These are phyloP conservation scores for Colossoma macropomum DNA, from an alignment of 2,113 vertebrate species.

Conservation along the genomic window DNA sequence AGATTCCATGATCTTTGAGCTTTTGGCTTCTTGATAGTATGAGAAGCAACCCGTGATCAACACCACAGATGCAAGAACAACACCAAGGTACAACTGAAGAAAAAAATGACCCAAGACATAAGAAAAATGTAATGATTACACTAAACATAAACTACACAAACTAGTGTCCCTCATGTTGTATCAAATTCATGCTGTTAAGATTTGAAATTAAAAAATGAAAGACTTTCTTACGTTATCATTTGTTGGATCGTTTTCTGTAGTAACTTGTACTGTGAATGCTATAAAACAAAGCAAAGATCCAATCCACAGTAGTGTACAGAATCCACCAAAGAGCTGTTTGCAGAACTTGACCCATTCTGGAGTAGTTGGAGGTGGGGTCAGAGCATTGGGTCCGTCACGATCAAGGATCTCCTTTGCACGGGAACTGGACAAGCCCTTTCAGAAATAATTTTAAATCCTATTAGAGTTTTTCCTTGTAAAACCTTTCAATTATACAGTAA, in stretches of 20 bases:
- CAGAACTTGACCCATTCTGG: constrained; percentile 98
- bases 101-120: neutral
- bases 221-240: constrained; percentile 88
- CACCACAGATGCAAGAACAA: constrained; percentile 91
- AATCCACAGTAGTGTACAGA: constrained; percentile 95
- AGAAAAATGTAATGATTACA: neutral
- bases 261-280: constrained; percentile 86
- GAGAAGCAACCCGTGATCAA: constrained; percentile 98
- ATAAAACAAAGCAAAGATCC: constrained; percentile 93
- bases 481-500: too few species aligned
- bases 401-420: constrained; percentile 89
- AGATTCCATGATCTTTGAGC: constrained; percentile 98
- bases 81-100: constrained; percentile 88
- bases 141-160: neutral
- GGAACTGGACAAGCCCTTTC: constrained; percentile 73
- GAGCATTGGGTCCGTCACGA: constrained; percentile 92
- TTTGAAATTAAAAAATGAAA: neutral
- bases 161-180: neutral
- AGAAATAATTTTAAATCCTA: neutral
- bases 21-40: constrained; percentile 98
- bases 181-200: neutral
- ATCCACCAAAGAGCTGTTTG: constrained; percentile 88
- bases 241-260: constrained; percentile 81
- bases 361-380: constrained; percentile 94
- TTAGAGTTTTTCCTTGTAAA: too few species aligned